phyloP scores from a whole-genome alignment of 2,113 vertebrate genomes.

The Solea senegalensis region DNA sequence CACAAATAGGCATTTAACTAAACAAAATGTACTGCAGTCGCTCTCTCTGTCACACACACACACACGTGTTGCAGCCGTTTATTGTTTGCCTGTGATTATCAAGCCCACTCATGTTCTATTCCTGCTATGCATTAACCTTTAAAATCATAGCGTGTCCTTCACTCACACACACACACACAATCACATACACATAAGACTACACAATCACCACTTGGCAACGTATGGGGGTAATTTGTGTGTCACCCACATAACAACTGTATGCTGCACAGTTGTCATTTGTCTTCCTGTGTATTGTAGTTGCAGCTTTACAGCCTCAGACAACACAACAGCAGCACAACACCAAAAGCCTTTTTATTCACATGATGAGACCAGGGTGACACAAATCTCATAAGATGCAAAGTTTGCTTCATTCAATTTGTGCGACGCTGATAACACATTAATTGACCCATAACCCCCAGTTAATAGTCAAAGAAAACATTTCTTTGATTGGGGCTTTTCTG shows the following conservation, averaged over 20 bases:
- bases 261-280: conserved; percentile 13
- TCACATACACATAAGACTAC: conserved; percentile 24
- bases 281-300: conserved; percentile 4
- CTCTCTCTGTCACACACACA: conserved; percentile 6
- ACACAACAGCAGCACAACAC: too few species aligned
- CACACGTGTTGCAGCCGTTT: background rate
- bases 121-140: conserved; percentile 68
- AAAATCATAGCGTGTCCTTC: conserved; percentile 57
- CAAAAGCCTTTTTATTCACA: too few species aligned
- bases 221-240: conserved; percentile 40
- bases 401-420: too few species aligned
- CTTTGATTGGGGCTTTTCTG: too few species aligned
- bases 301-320: too few species aligned
- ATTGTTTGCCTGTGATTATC: conserved; percentile 67
- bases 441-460: too few species aligned
- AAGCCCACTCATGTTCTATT: conserved; percentile 72
- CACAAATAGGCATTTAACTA: conserved; percentile 3
- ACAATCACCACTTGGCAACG: conserved; percentile 27
- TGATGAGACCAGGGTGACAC: too few species aligned
- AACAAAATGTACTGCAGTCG: conserved; percentile 18
- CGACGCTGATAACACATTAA: too few species aligned
- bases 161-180: conserved; percentile 35
- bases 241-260: conserved; percentile 7
- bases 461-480: too few species aligned
- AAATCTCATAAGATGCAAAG: too few species aligned